phyloP scores from a whole-genome alignment of 2,797 vertebrate species.

The Phrynocephalus forsythii region DNA sequence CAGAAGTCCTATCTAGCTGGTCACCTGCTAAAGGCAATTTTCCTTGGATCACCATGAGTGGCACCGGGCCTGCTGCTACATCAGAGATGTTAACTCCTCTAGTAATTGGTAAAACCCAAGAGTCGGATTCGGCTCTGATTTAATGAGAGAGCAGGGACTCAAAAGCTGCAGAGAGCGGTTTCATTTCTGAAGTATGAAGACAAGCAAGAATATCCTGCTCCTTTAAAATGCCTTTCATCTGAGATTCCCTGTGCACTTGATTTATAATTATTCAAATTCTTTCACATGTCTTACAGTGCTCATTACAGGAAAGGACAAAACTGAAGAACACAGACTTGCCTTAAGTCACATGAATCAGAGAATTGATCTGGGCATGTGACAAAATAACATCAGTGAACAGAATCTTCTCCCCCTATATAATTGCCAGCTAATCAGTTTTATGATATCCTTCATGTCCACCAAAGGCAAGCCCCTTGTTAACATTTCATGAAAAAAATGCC shows the following conservation, averaged over 20 bases:
- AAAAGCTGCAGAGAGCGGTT: conserved; percentile 24
- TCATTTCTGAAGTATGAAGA: conserved; percentile 24
- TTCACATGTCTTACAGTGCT: conserved; percentile 14
- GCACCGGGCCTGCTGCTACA: not conserved
- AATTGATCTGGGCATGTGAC: conserved; percentile 21
- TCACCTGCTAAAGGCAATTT: not conserved
- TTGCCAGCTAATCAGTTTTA: not conserved
- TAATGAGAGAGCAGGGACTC: conserved; percentile 1
- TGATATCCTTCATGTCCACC: not conserved
- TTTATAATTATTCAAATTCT: conserved; percentile 37
- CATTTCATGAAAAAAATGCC: not conserved
- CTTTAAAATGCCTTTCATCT: conserved; percentile 37
- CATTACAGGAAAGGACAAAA: not conserved
- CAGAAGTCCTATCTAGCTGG: not conserved
- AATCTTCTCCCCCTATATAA: not conserved
- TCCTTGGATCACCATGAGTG: not conserved
- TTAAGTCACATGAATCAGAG: conserved; percentile 38
- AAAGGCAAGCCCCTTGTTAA: not conserved
- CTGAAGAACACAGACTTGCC: conserved; percentile 7
- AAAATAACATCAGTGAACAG: not conserved
- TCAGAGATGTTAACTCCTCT: not conserved
- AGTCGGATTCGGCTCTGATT: not conserved
- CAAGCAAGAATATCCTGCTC: conserved; percentile 11
- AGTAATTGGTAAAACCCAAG: conserved; percentile 14
- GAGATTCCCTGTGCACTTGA: conserved; percentile 24